Evolutionary conservation across 2,113 vertebrate genomes (phyloP).

Genomic region (Vimba vimba): DNA sequence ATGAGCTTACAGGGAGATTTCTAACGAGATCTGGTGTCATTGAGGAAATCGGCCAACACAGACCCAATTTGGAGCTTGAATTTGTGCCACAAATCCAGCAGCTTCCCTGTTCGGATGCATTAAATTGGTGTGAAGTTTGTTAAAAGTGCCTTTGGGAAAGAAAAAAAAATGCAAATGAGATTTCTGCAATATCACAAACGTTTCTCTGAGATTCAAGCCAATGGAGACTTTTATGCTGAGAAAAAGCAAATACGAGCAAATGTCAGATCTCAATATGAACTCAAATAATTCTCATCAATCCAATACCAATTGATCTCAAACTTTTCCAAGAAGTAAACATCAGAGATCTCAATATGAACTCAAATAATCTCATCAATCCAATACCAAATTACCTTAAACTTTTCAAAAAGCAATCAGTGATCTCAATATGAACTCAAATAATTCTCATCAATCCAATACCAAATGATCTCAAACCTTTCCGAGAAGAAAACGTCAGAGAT

Average conservation of each 20-base stretch:
- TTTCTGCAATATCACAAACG: not conserved
- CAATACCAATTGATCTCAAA: not conserved
- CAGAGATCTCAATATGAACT: not conserved
- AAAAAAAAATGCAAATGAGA: not conserved
- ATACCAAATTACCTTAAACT: not conserved
- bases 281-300: not conserved
- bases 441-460: not conserved
- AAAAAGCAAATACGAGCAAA: not conserved
- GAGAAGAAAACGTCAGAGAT: too few species aligned
- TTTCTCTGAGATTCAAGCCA: not conserved
- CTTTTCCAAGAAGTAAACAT: not conserved
- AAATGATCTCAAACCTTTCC: not conserved
- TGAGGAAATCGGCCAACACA: conserved; percentile 1
- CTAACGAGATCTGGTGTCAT: not conserved
- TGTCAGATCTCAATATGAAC: not conserved
- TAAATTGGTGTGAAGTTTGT: not conserved
- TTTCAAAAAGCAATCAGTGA: not conserved
- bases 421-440: not conserved
- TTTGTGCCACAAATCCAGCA: not conserved
- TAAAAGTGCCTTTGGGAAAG: not conserved
- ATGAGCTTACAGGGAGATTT: conserved; percentile 35
- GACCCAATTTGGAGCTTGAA: conserved; percentile 14
- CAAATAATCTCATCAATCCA: not conserved
- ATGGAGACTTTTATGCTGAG: not conserved
- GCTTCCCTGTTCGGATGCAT: not conserved